Evolutionary conservation across 2,113 vertebrate genomes (phyloP), one percentile per base, ranked within the genome.

Genomic region (Sprattus sprattus): DNA sequence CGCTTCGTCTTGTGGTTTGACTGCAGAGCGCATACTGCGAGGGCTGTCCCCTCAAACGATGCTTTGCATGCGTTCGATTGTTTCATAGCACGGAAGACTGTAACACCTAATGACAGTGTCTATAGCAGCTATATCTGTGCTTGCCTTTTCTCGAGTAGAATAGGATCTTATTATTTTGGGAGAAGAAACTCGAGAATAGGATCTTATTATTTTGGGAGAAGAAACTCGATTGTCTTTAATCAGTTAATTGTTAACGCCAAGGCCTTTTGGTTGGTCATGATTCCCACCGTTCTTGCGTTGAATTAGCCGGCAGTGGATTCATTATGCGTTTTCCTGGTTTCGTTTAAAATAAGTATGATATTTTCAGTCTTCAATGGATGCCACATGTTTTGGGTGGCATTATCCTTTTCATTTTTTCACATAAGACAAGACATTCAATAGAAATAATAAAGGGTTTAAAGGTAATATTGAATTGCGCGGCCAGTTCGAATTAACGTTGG

Each of bases 1-100:
- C 85, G 83, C 86, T 82, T 91, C 86, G 75, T 82, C 60, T 46
- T 89, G 88, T 93, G 88, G 88, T 89, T 90, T 83, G 89, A 91
- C 93, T 92, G 90, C 91, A 86, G 85, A 52, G 88, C 85, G 83
- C 86, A 83, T 71, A 45, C 75, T 85, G 87, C 80, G 81, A 78
- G 84, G 88, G 83, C 82, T 86, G 86, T 88, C 89, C 85, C 85
- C 81, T 46, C 71, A n/a, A 84, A 85, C 88, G 85, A 84, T 87
- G 80, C 46, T 57, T 78, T 67, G 64, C 71, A 28, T 32, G 71
- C 25, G 11, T 78, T 78, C 28, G 71, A 78, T 32, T 32, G 71
- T 78, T 32, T 2, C 32, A 44, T 11, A 78, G 2, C 28, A 32
- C 71, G 11, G 15, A 39, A 11, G 71, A 15, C 71, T 78, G 28